Percentiles rank a stretch among this genome's conserved stretches.
These are phyloP conservation scores for Ophraella communa DNA, from an alignment of 2,888 invertebrate species.

Conservation along the genomic window DNA sequence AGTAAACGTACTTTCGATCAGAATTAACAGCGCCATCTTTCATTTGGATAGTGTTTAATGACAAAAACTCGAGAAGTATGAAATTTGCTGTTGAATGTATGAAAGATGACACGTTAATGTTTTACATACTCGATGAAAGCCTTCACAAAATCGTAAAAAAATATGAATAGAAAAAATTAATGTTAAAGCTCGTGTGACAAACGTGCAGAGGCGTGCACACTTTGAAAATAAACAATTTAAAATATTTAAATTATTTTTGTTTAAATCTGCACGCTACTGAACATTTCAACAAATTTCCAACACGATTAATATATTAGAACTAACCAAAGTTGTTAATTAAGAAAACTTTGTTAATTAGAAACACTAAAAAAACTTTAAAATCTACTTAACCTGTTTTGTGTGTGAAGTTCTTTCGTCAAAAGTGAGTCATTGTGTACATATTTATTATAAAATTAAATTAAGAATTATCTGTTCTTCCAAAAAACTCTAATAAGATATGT, in stretches of 20 bases:
- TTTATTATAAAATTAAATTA: not conserved
- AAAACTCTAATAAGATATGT: too few species aligned
- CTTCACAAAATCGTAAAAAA: not conserved
- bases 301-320: too few species aligned
- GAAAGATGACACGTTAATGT: not conserved
- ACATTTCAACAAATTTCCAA: too few species aligned
- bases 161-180: too few species aligned
- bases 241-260: too few species aligned
- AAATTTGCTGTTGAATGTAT: not conserved
- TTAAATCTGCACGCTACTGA: too few species aligned
- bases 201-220: too few species aligned
- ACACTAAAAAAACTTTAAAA: not conserved
- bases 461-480: too few species aligned
- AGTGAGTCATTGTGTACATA: not conserved
- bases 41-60: not conserved
- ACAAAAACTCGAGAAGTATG: not conserved
- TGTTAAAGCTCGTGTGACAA: too few species aligned
- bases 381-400: not conserved
- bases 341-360: not conserved
- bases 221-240: too few species aligned
- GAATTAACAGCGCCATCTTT: not conserved
- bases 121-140: not conserved
- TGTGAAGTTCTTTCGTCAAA: not conserved
- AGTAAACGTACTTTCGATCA: slow-evolving; percentile 35
- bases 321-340: too few species aligned